Evolutionary conservation across 2,888 invertebrate genomes (phyloP).

Genomic region (Stenodema calcarata): DNA sequence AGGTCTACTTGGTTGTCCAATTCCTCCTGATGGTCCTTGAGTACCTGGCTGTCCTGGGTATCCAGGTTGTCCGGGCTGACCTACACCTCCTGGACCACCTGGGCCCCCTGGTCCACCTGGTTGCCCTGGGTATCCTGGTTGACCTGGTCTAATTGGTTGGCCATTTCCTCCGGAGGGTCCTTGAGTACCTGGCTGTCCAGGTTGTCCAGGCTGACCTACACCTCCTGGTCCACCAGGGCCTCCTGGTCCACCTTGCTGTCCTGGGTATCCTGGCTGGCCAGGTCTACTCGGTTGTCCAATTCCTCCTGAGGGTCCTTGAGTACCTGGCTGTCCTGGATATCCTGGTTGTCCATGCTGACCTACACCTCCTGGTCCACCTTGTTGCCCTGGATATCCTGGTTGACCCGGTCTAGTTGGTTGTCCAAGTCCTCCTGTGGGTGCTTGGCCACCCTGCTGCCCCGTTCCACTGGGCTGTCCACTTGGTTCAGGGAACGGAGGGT

Average conservation of each 20-base stretch:
- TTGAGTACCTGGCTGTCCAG: slow-evolving; percentile 53
- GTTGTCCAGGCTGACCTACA: slow-evolving; percentile 57
- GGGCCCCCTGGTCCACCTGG: neutral
- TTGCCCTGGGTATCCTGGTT: slow-evolving; percentile 50
- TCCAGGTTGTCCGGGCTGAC: neutral
- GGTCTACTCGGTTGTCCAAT: slow-evolving; percentile 41
- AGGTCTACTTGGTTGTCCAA: slow-evolving; percentile 54
- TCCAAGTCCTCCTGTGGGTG: slow-evolving; percentile 53
- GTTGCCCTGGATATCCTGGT: slow-evolving; percentile 48
- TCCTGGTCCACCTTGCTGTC: slow-evolving; percentile 37
- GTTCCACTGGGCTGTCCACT: slow-evolving; percentile 45
- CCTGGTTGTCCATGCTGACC: slow-evolving; percentile 60
- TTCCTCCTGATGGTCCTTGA: slow-evolving; percentile 37
- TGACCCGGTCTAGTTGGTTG: slow-evolving; percentile 32
- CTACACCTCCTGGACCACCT: slow-evolving; percentile 33
- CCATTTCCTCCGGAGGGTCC: slow-evolving; percentile 53
- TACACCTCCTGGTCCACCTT: slow-evolving; percentile 54
- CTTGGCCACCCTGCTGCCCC: slow-evolving; percentile 51
- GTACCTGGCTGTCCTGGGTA: slow-evolving; percentile 44
- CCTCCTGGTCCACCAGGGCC: slow-evolving; percentile 48
- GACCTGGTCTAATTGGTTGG: slow-evolving; percentile 54
- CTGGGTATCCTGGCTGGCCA: slow-evolving; percentile 40
- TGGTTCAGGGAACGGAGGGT: slow-evolving; percentile 51
- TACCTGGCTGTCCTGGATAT: slow-evolving; percentile 53
- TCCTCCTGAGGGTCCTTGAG: slow-evolving; percentile 52